Evolutionary conservation across 1,140 invertebrate genomes (phyloP), one percentile per base, ranked within the genome.

Genomic region (Heliconius congener): DNA sequence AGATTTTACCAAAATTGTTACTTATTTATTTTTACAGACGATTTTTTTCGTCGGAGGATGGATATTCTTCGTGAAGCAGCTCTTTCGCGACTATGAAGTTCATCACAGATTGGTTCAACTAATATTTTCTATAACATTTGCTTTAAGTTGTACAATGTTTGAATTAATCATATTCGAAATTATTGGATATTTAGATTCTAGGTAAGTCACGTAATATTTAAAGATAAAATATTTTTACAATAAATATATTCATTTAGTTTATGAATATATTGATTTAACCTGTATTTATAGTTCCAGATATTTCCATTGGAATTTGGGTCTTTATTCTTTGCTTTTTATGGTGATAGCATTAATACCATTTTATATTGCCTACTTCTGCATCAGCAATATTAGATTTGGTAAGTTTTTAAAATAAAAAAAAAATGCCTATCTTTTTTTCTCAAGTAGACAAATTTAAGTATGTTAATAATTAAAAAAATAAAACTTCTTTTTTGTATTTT

Each of bases 101-200:
- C 98, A 99, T 90, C 98, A 99, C 91, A 96, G 97, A 81, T 95
- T 99, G 71, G 98, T 99, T 9, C 98, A 99, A 91, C 94, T 99
- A 4, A 98, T 99, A 87, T 99, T 99, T 94, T 99, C 99, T 1
- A 96, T 98, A 8, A 99, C 99, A 60, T 99, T 99, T 93, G 97
- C 99, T 8, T 94, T 99, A 4, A 99, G 99, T 19, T 99, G 99
- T 91, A 99, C 98, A 8, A 99, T 99, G 98, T 99, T 99, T 95
- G 99, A 99, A 93, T 95, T 99, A 37, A 99, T 99, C 81, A 99
- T 99, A 92, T 99, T 99, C 96, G 99, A 99, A 96, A 99, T 99
- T 89, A 95, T 99, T 74, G 99, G 97, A 70, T 96, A 99, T 81
- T 94, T 99, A 78, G 98, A 99, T 90, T 92, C 93, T 73, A 95